Evolutionary conservation across 2,113 vertebrate genomes (phyloP).

Genomic region (Notothenia coriiceps): DNA sequence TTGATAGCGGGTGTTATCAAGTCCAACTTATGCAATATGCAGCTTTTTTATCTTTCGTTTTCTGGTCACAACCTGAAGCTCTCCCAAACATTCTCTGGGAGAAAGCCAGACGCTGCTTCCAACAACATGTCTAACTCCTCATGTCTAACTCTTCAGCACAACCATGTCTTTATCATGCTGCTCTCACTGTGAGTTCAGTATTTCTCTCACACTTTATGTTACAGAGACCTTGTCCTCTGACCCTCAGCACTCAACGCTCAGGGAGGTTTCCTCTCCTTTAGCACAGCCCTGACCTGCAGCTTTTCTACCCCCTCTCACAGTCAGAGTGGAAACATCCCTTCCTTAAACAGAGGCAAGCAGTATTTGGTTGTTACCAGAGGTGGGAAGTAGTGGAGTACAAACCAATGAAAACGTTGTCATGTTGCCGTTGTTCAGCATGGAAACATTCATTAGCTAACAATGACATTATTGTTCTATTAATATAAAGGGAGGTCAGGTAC

Average conservation of each 20-base stretch:
- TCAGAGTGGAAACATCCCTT: not conserved
- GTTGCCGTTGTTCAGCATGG: too few species aligned
- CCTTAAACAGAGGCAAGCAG: too few species aligned
- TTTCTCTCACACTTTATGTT: constrained; percentile 29
- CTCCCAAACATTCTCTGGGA: not conserved
- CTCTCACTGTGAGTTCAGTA: not conserved
- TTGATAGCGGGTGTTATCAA: not conserved
- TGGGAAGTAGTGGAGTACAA: too few species aligned
- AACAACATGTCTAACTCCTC: not conserved
- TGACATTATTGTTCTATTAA: too few species aligned
- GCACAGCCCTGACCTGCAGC: constrained; percentile 20
- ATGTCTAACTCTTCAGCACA: not conserved
- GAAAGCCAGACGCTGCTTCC: not conserved
- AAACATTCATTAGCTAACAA: too few species aligned
- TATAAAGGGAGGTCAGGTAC: too few species aligned
- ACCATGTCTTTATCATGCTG: too few species aligned
- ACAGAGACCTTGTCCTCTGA: constrained; percentile 7
- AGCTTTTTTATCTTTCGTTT: constrained; percentile 3
- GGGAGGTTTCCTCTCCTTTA: constrained; percentile 12
- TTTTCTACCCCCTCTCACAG: constrained; percentile 5
- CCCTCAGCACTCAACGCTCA: constrained; percentile 4
- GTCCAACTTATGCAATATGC: not conserved
- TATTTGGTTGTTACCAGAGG: too few species aligned
- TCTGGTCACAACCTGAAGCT: not conserved
- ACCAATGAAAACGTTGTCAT: too few species aligned